These are phyloP conservation scores for Phengaris arion DNA, from an alignment of 2,888 invertebrate species.

Conservation along the genomic window DNA sequence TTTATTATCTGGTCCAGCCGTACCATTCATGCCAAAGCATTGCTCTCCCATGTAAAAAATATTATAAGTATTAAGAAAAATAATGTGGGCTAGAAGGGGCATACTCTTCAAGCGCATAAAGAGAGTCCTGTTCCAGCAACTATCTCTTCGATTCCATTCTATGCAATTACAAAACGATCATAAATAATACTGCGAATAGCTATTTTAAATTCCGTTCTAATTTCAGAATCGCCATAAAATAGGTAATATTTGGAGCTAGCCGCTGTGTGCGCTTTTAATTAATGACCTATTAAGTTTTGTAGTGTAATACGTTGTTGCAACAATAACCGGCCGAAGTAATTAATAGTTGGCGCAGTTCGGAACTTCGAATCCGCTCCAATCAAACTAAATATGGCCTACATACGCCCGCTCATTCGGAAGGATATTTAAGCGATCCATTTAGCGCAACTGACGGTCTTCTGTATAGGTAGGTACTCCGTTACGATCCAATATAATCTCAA, in stretches of 20 bases:
- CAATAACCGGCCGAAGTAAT: slow-evolving; percentile 25
- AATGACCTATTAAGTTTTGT: slow-evolving; percentile 29
- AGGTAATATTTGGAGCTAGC: background rate
- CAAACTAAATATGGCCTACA: slow-evolving; percentile 25
- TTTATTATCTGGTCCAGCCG: no score
- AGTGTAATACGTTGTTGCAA: slow-evolving; percentile 18
- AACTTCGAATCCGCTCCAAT: slow-evolving; percentile 21
- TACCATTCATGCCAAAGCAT: no score
- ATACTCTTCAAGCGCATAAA: no score
- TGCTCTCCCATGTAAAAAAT: no score
- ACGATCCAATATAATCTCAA: no score
- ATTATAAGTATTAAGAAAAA: no score
- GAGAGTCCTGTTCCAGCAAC: no score
- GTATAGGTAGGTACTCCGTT: background rate
- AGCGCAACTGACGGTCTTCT: background rate
- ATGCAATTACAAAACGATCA: background rate
- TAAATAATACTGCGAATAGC: background rate
- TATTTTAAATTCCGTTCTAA: slow-evolving; percentile 4
- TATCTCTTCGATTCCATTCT: no score
- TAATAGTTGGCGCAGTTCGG: slow-evolving; percentile 27
- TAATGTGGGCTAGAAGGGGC: no score
- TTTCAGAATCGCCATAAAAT: slow-evolving; percentile 15
- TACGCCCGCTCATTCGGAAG: slow-evolving; percentile 6
- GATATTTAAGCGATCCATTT: slow-evolving; percentile 5
- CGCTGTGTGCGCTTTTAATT: slow-evolving; percentile 18